Percentiles rank a stretch among this genome's conserved stretches.
phyloP scores from a whole-genome alignment of 2,113 vertebrate species.

The Pangasianodon gigas region DNA sequence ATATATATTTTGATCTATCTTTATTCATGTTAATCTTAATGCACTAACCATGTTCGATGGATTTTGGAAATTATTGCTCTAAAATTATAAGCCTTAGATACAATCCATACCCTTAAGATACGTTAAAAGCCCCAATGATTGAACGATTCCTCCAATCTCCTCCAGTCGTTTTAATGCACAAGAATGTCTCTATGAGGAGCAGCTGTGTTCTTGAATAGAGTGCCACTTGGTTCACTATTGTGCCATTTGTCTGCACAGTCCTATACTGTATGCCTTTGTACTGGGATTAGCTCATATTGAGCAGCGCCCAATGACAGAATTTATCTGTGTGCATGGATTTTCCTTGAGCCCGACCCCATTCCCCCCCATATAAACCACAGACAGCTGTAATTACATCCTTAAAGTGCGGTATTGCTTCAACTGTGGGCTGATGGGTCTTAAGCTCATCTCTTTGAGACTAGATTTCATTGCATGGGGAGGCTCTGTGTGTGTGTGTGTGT shows the following conservation, averaged over 20 bases:
- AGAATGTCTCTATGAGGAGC: conserved; percentile 31
- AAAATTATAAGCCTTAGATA: neutral
- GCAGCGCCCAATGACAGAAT: conserved; percentile 32
- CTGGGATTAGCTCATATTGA: conserved; percentile 42
- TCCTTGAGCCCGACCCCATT: conserved; percentile 57
- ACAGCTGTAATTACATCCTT: conserved; percentile 74
- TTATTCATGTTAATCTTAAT: neutral
- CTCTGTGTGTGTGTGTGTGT: neutral
- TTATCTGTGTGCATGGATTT: conserved; percentile 45
- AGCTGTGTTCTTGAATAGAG: conserved; percentile 36
- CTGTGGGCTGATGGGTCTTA: conserved; percentile 67
- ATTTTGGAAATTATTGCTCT: neutral
- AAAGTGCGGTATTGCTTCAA: conserved; percentile 68
- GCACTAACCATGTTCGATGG: neutral
- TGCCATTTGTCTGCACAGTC: conserved; percentile 1
- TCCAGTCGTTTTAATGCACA: neutral
- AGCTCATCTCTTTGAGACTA: conserved; percentile 73
- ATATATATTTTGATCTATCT: neutral
- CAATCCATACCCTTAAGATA: conserved; percentile 3
- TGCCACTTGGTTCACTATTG: conserved; percentile 18
- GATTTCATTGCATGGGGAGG: conserved; percentile 67
- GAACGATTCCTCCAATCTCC: neutral
- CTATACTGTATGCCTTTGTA: conserved; percentile 22
- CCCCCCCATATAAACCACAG: conserved; percentile 64
- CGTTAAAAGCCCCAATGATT: conserved; percentile 6